Base-by-base conservation (phyloP, 1,140 invertebrate species). In the Megathymus violae region DNA sequence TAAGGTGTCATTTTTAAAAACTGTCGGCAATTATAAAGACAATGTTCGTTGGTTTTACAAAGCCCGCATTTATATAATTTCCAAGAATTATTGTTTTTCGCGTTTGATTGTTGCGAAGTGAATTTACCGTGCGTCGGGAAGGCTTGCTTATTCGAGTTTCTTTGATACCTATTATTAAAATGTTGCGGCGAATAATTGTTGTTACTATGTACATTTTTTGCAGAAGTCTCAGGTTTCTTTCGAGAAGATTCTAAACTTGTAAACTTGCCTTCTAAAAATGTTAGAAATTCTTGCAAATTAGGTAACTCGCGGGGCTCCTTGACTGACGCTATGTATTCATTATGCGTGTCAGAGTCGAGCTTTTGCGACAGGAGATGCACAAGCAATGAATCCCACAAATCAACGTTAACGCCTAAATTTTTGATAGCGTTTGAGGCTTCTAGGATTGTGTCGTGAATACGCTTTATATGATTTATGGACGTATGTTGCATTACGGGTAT, bases 301-400 rank as follows among this genome's bases (percentile, higher is more conserved):
- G 62, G 51, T 17, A 64, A 16, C 16, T 64, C 51, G 7, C 51
- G 31, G 27, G 51, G 51, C 17, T 46, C 10, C 10, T 48, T 64
- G 1, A 56, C 17, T 2, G 51, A 58, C 11, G 15, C 16, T 3
- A 64, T 27, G 25, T 64, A 64, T 17, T 64, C 43, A 10, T 36
- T 48, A 41, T 56, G 14, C 13, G 51, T 38, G 1, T 64, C 62
- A 4, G 17, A 2, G 11, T 64, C 62, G 6, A 64, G 22, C 43
- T 64, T 63, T 41, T 54, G 50, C 2, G 40, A 38, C n/a, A 63
- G 34, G 1, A 54, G 11, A 38, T 47, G 51, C 1, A 63, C 51
- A 2, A 63, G 25, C 9, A 63, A 14, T 4, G 61, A 34, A 52
- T 63, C 50, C 50, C 50, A 63, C 10, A 6, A 11, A 25, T 31